Percentiles rank a stretch among this genome's conserved stretches.
Evolutionary conservation across 37 sponge, comb jelly and placozoan species (phyloP).

Genomic region (Geodia barretti): DNA sequence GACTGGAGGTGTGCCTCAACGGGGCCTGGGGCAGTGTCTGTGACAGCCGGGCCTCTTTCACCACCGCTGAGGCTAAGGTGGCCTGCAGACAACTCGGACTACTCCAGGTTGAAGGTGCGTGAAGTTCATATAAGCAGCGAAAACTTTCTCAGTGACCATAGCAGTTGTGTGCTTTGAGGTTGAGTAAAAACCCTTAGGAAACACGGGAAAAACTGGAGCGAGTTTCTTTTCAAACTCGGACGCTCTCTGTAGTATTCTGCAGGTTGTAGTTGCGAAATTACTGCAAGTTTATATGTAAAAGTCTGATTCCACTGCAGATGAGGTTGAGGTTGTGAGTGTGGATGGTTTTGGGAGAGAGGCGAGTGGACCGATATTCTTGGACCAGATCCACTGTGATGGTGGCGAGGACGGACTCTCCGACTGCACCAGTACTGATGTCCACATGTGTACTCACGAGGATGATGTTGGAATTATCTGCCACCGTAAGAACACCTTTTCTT

Average conservation of each 20-base stretch:
- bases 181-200: too few species aligned
- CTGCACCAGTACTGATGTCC: not conserved
- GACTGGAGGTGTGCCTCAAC: slow-evolving; percentile 46
- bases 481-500: not conserved
- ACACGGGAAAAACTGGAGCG: too few species aligned
- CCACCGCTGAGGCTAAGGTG: slow-evolving; percentile 32
- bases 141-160: too few species aligned
- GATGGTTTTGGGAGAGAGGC: not conserved
- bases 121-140: too few species aligned
- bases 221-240: too few species aligned
- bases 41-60: not conserved
- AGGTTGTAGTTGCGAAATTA: too few species aligned
- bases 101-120: not conserved
- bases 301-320: not conserved
- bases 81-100: slow-evolving; percentile 39
- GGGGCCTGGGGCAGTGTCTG: slow-evolving; percentile 56
- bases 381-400: slow-evolving; percentile 2
- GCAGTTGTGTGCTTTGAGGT: too few species aligned
- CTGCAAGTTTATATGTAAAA: too few species aligned
- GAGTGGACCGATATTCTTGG: slow-evolving; percentile 17
- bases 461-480: slow-evolving; percentile 5
- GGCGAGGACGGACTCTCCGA: not conserved
- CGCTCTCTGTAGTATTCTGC: too few species aligned
- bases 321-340: not conserved
- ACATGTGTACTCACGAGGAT: not conserved